Evolutionary conservation across 1,140 invertebrate species (phyloP), one percentile per base, ranked within the genome.

Genomic region (Aleiodes sp.): DNA sequence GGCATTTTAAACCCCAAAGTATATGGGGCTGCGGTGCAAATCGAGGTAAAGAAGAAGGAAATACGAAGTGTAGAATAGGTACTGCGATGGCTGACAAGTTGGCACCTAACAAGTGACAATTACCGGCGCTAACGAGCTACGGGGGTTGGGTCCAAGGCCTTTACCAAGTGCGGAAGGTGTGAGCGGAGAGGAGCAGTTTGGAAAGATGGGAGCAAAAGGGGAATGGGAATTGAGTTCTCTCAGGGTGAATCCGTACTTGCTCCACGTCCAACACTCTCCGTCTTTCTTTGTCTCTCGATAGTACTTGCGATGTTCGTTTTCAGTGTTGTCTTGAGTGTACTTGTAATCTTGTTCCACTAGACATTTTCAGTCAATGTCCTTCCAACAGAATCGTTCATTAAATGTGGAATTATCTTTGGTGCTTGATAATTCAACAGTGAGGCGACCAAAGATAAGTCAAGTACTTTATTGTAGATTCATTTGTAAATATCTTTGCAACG

Each of bases 61-160:
- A 29, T 10, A 1, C n/a, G 26, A 24, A 35, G 26, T 29, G 66
- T 69, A 66, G 68, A 70, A 72, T 37, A 70, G 71, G 74, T 68
- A 74, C 75, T 77, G 75, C 33, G 67, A 73, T 71, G 72, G 72
- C 73, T 71, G 71, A 73, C 74, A 75, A 76, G 72, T 77, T 80
- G 78, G 76, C 78, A 79, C 76, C 75, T 80, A 81, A 82, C 80
- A 81, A 82, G 80, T 82, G 80, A 82, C 80, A 82, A 82, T 82
- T 82, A 82, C 78, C 74, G 77, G 70, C 68, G 75, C 78, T 82
- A 81, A 82, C 80, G 78, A 81, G 80, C 78, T 68, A 56, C 70
- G 66, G 75, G 66, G 67, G 67, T 60, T 60, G 65, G 35, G 46
- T 16, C 46, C 46, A 16, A 52, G 46, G 59, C 26, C 12, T 29